Conservation (phyloP, 2,797 vertebrate species). For the Chrosomus eos region DNA sequence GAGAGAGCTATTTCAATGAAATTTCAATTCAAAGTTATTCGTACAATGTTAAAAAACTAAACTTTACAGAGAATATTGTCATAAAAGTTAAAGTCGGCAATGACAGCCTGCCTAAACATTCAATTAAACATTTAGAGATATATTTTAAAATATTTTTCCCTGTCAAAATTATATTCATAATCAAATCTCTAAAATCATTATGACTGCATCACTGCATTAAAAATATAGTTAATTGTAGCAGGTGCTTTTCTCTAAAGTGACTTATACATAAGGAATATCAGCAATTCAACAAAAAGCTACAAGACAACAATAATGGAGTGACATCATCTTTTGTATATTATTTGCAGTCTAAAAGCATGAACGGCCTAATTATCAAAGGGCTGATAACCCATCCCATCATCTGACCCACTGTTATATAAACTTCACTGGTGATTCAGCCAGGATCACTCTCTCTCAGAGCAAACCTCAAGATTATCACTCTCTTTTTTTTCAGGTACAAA, state of each 20-base stretch:
- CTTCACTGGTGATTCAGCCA: not conserved
- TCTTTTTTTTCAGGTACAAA: conserved; percentile 5
- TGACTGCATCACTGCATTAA: not conserved
- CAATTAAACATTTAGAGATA: no score
- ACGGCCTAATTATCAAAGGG: conserved; percentile 5
- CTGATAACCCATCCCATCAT: not conserved
- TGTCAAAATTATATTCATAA: no score
- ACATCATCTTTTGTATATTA: not conserved
- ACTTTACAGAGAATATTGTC: no score
- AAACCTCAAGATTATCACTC: not conserved
- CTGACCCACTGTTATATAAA: conserved; percentile 8
- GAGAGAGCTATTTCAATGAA: no score
- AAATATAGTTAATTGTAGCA: not conserved
- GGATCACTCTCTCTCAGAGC: not conserved
- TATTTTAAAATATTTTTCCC: no score
- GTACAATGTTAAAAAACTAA: no score
- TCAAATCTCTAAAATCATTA: not conserved
- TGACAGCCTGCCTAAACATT: no score
- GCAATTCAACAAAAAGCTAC: not conserved
- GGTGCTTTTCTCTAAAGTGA: not conserved
- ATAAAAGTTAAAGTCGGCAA: no score
- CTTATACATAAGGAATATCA: not conserved
- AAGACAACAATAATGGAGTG: not conserved
- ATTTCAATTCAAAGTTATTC: no score
- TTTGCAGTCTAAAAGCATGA: not conserved